Evolutionary conservation across 2,113 vertebrate species (phyloP).

Genomic region (Poicephalus gulielmi): DNA sequence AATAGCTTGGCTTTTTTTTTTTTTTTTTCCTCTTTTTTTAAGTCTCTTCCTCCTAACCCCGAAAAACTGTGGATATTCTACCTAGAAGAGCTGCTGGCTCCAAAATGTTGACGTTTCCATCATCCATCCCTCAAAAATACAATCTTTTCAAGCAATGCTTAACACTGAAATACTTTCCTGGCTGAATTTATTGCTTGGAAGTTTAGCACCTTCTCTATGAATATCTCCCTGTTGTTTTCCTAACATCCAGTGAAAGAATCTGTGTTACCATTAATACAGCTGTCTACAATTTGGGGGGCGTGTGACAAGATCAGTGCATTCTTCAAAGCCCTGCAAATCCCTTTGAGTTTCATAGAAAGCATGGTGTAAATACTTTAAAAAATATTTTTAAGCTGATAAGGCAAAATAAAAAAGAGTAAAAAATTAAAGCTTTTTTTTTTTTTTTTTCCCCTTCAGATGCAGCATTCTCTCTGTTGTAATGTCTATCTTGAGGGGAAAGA

Average conservation of each 20-base stretch:
- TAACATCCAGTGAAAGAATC: background rate
- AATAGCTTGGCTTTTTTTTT: background rate
- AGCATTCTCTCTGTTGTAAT: background rate
- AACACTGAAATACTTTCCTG: background rate
- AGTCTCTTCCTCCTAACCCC: background rate
- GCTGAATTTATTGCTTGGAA: background rate
- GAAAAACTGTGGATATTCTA: background rate
- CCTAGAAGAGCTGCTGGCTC: background rate
- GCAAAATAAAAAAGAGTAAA: background rate
- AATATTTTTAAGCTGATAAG: background rate
- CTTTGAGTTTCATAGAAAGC: background rate
- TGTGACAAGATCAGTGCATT: background rate
- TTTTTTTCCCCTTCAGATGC: background rate
- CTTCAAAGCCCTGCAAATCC: background rate
- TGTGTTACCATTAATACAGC: background rate
- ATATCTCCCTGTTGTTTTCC: background rate
- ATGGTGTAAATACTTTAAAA: background rate
- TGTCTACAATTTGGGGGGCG: background rate
- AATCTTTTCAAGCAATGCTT: background rate
- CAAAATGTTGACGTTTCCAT: fast-evolving
- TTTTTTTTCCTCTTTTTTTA: background rate
- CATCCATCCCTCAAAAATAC: fast-evolving
- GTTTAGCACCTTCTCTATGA: background rate
- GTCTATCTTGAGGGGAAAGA: background rate
- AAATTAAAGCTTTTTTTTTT: background rate